Base-by-base conservation (phyloP, 2,888 invertebrate species). In the Megastigmus dorsalis region DNA sequence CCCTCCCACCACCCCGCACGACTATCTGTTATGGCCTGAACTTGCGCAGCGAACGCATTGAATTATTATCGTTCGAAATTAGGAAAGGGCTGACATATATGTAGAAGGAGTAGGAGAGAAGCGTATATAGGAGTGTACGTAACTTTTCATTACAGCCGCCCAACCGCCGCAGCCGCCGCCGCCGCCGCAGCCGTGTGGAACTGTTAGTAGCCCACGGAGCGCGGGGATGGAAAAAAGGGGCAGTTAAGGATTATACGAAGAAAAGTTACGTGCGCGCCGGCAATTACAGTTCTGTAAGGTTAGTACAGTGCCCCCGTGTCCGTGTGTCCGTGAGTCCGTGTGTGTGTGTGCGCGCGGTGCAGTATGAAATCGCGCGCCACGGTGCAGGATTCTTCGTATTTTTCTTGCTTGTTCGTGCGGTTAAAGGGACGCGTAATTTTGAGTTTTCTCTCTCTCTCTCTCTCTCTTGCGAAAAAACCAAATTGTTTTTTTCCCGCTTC, bases 251-350 rank as follows among this genome's bases (percentile, higher is more conserved):
- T 62, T 26, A 38, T 10, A 33, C 33, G 38, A 45, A 43, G 45
- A 69, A 52, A 43, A 38, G 57, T 69, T 74, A 74, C 65, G 65
- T 69, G 74, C 41, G 69, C 68, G 2, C 26, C 7, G 55, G 69
- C 69, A 74, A 74, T 74, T 69, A 69, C 20, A 33, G 43, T n/a
- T n/a, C n/a, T n/a, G n/a, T n/a, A n/a, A n/a, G n/a, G n/a, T n/a
- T n/a, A n/a, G n/a, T n/a, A n/a, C n/a, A n/a, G n/a, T n/a, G n/a
- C n/a, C n/a, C 41, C 13, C 28, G 33, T 7, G 15, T 15, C 38
- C 36, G 20, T 28, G 15, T 10, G 10, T 55, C 15, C 43, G n/a
- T n/a, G n/a, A n/a, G n/a, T 33, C 13, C 28, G 33, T 7, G 15
- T 15, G 52, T 26, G 20, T 28, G 15, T 10, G 10, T 55, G 9